Evolutionary conservation across 2,113 vertebrate species (phyloP).

Genomic region (Morone chrysops): DNA sequence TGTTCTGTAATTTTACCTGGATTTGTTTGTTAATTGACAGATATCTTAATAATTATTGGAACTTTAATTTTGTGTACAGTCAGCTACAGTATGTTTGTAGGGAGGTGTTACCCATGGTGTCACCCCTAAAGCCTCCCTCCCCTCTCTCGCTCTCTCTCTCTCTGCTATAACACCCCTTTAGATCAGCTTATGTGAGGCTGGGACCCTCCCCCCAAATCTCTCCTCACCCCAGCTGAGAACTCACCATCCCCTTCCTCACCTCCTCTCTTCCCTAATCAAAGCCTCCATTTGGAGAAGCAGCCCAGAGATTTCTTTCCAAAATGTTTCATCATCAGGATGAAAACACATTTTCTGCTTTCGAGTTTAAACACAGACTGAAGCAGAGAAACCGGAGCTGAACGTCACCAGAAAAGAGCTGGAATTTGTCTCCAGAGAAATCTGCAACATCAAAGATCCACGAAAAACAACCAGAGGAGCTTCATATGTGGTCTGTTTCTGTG

Average conservation of each 20-base stretch:
- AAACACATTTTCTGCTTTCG: too few species aligned
- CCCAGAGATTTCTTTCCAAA: neutral
- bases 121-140: slow-evolving; percentile 72
- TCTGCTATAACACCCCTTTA: slow-evolving; percentile 45
- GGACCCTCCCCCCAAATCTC: slow-evolving; percentile 54
- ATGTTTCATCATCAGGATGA: neutral
- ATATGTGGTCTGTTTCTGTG: neutral
- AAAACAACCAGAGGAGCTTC: neutral
- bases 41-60: too few species aligned
- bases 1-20: too few species aligned
- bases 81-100: neutral
- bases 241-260: neutral
- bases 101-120: neutral
- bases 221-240: neutral
- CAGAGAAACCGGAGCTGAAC: neutral
- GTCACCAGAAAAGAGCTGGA: neutral
- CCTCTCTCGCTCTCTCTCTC: slow-evolving; percentile 24
- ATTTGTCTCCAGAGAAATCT: neutral
- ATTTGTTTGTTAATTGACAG: too few species aligned
- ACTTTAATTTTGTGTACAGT: neutral
- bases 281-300: neutral
- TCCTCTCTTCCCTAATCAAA: neutral
- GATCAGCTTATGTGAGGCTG: slow-evolving; percentile 25
- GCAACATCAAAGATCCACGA: neutral
- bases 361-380: neutral